Evolutionary conservation across 2,888 invertebrate genomes (phyloP).

Genomic region (Drosophila longiperda): DNA sequence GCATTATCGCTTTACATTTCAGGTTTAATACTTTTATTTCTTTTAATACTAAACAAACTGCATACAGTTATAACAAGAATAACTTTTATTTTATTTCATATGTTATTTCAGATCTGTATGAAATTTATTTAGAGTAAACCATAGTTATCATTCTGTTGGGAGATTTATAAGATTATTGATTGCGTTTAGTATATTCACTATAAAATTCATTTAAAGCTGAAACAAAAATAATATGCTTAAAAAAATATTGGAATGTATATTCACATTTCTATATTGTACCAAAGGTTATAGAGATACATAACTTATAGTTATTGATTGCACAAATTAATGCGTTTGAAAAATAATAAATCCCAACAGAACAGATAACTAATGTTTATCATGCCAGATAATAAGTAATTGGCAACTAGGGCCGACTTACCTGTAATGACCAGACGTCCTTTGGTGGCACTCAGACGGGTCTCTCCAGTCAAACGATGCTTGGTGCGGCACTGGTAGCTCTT

Average conservation of each 20-base stretch:
- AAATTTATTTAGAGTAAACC: constrained; percentile 37
- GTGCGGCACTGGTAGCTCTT: constrained; percentile 97
- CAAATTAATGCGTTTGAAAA: neutral
- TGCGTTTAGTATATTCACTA: neutral
- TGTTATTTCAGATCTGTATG: constrained; percentile 12
- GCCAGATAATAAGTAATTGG: constrained; percentile 43
- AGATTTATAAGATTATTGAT: neutral
- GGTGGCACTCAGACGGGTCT: constrained; percentile 96
- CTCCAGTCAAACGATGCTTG: constrained; percentile 96
- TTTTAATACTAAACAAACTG: constrained; percentile 17
- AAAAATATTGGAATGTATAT: neutral
- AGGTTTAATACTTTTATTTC: constrained; percentile 5
- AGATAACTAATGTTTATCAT: constrained; percentile 30
- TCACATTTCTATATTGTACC: neutral
- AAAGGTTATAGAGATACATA: neutral
- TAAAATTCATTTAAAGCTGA: neutral
- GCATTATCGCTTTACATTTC: neutral
- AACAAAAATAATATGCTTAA: neutral
- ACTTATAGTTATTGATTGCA: neutral
- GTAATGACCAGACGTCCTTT: constrained; percentile 97
- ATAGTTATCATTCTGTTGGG: constrained; percentile 28
- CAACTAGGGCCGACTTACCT: constrained; percentile 89
- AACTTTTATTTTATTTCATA: neutral
- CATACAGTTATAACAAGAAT: constrained; percentile 5
- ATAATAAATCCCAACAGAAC: constrained; percentile 3